These are phyloP conservation scores for Tachina lurida DNA, from an alignment of 2,888 invertebrate species.

Conservation along the genomic window DNA sequence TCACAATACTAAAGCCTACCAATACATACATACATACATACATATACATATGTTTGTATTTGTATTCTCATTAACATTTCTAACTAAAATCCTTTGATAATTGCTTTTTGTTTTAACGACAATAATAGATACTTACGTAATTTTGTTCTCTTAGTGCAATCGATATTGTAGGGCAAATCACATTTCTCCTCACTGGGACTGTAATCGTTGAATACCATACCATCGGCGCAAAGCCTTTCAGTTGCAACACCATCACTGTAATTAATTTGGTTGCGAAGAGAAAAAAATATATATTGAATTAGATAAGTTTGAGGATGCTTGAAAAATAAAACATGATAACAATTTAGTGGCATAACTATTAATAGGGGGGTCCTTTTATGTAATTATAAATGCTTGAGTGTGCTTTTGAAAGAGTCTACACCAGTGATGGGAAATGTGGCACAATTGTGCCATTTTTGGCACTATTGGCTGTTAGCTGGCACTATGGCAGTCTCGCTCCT, in stretches of 20 bases:
- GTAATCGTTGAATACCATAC: conserved; percentile 95
- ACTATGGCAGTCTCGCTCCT: too few relatives aligned
- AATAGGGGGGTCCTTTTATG: neutral
- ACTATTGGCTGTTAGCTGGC: too few relatives aligned
- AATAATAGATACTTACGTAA: conserved; percentile 87
- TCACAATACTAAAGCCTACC: neutral
- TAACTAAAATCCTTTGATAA: neutral
- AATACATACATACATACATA: neutral
- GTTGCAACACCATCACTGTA: conserved; percentile 87
- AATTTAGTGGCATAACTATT: conserved; percentile 2
- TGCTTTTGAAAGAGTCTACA: neutral
- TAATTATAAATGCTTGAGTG: conserved; percentile 3
- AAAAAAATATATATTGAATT: conserved; percentile 39
- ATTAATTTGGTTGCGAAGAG: conserved; percentile 70
- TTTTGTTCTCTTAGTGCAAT: conserved; percentile 90
- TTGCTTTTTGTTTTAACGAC: neutral
- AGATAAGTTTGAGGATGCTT: conserved; percentile 17
- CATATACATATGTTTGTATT: neutral
- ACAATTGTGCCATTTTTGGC: too few relatives aligned
- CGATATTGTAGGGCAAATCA: conserved; percentile 93
- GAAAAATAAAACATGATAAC: neutral
- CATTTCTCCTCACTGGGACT: conserved; percentile 92
- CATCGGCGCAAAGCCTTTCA: conserved; percentile 93
- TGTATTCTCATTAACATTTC: neutral
- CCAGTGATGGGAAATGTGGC: too few relatives aligned